Evolutionary conservation across 2,797 vertebrate species (phyloP), one percentile per base, ranked within the genome.

Genomic region (Chelon labrosus): DNA sequence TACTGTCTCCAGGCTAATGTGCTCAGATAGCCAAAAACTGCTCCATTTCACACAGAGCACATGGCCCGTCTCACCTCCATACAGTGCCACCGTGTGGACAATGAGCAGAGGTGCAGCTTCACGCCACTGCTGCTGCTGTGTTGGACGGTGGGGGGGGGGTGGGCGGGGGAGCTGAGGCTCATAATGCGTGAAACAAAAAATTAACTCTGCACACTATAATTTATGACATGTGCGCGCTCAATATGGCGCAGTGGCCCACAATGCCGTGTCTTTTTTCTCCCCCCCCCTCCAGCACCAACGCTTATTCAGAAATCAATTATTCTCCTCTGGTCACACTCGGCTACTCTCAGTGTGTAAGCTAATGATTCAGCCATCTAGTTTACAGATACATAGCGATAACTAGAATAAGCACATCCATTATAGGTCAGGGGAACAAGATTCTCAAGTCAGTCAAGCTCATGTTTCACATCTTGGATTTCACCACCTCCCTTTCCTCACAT

Each of bases 11-110:
- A 31, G 79, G 68, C 82, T 90, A 80, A 90, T 90, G 73, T 87
- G 80, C 70, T 85, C 87, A 81, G 85, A 87, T 85, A 88, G 83
- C 83, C 84, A 75, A 70, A 56, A 59, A 87, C 86, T 89, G 86
- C 88, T 90, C 80, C 75, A 83, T 83, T 88, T 86, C 77, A 85
- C 81, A 75, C 75, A 80, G 58, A 84, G 82, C 84, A 89, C 82
- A 87, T 82, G 80, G 79, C 82, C 31, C n/a, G 80, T 88, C 83
- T 86, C 54, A 85, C 90, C 91, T 89, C 87, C 88, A 81, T 52
- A 84, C 73, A 84, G 89, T 93, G 93, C 94, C 94, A 93, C 92
- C 94, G 75, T 59, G 92, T 95, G 94, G 94, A 88, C 86, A 80
- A 25, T 10, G 42, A 54, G 71, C 3, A 53, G n/a, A 87, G 83